A percentile compares a stretch with the other conserved stretches of the same genome.
Evolutionary conservation across 2,113 vertebrate species (phyloP).

Genomic region (Pipra filicauda): DNA sequence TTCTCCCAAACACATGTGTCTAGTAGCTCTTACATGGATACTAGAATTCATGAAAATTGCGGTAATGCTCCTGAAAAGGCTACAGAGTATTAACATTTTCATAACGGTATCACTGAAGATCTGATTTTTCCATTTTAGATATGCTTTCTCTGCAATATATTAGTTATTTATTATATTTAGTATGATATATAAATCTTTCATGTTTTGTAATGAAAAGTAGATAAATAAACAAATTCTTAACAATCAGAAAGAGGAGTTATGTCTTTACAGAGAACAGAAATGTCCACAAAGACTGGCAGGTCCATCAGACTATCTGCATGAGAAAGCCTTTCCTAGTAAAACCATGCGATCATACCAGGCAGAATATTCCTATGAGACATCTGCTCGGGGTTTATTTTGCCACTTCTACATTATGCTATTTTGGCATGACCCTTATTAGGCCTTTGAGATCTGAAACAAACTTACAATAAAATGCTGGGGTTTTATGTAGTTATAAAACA

Average conservation of each 20-base stretch:
- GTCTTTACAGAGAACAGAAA: background rate
- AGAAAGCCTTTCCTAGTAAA: background rate
- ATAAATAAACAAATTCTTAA: background rate
- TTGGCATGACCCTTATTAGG: background rate
- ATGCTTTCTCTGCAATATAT: background rate
- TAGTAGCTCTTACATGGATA: background rate
- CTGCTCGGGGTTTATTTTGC: slow-evolving; percentile 8
- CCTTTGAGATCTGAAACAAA: slow-evolving; percentile 38
- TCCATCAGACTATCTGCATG: background rate
- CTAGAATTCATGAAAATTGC: background rate
- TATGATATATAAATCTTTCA: background rate
- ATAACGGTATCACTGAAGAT: background rate
- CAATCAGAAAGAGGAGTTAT: background rate
- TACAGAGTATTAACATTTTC: background rate
- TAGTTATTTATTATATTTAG: background rate
- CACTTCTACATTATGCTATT: background rate
- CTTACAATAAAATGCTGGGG: slow-evolving; percentile 3
- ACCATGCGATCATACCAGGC: background rate
- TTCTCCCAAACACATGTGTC: background rate
- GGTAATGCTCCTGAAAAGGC: background rate
- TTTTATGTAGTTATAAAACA: background rate
- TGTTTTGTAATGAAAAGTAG: background rate
- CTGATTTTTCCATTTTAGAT: background rate
- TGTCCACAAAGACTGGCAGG: background rate
- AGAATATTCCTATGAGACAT: background rate